Evolutionary conservation across 2,113 vertebrate species (phyloP), one percentile per base, ranked within the genome.

Genomic region (Hoplias malabaricus): DNA sequence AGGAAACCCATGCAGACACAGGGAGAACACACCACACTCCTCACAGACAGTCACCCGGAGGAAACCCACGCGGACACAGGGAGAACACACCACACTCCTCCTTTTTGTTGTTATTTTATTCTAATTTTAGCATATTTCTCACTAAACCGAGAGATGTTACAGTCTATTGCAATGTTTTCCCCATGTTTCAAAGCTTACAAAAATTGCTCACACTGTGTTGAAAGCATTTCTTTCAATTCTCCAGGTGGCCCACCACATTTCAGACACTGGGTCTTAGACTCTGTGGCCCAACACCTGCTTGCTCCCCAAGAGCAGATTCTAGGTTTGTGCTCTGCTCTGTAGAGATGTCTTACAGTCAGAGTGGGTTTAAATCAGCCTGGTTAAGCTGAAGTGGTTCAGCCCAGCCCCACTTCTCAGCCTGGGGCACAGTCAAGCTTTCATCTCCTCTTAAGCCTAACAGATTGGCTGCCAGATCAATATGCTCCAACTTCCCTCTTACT

Each of bases 381-480:
- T 75, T 71, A 79, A 66, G 42, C 54, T 62, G 50, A 76, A 76
- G 48, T 79, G 36, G 65, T 61, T 63, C 61, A 76, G 62, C 65
- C 27, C 16, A 33, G 54, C 50, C 21, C 48, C 23, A 25, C 31
- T 46, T 46, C 67, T 63, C 53, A 76, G 62, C 65, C 40, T n/a
- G 33, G 23, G 29, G 40, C 50, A 36, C 50, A 40, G 69, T 42
- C 68, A 86, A 73, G 87, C 88, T 90, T 88, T 91, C 85, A 90
- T 87, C 85, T 86, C 71, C 27, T 70, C 66, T 78, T 75, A 78
- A 80, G 73, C 81, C 48, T 40, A 46, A 70, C 74, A 53, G 80
- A 82, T 72, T 78, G 70, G 77, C 67, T 77, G 66, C 77, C 71
- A 79, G 80, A 82, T 85, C 81, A 80, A 80, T 85, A 81, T 19